These are phyloP conservation scores for Copsychus sechellarum DNA, from an alignment of 2,113 vertebrate genomes.

Conservation along the genomic window DNA sequence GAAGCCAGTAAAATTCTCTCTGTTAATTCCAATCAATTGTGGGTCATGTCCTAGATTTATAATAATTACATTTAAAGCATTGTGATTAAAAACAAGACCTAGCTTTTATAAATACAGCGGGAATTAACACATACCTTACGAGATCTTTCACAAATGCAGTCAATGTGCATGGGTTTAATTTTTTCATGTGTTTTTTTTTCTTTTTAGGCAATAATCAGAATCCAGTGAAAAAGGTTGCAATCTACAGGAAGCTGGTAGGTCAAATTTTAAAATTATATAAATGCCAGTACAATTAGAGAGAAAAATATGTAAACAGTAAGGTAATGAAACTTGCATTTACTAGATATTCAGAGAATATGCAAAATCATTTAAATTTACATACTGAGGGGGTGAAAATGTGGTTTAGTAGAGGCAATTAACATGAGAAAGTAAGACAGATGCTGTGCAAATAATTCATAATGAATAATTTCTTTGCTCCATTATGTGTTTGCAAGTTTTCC, in stretches of 20 bases:
- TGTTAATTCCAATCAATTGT: neutral
- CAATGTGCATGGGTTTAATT: neutral
- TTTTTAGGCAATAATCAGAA: neutral
- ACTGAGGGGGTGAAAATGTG: constrained; percentile 57
- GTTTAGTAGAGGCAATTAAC: constrained; percentile 64
- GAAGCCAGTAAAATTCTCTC: neutral
- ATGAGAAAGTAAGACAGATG: constrained; percentile 67
- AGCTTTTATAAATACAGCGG: neutral
- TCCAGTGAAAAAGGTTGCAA: neutral
- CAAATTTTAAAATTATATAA: constrained; percentile 39
- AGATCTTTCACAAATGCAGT: neutral
- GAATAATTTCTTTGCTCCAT: constrained; percentile 65
- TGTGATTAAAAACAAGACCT: neutral
- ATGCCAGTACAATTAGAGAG: constrained; percentile 24
- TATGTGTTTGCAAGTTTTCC: constrained; percentile 67
- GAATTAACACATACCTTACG: neutral
- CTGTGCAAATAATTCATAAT: constrained; percentile 70
- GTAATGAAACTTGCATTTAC: constrained; percentile 62
- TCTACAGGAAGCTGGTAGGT: constrained; percentile 26
- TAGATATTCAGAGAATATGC: constrained; percentile 61
- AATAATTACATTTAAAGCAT: neutral
- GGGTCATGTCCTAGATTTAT: neutral
- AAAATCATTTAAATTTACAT: constrained; percentile 65
- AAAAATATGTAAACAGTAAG: neutral
- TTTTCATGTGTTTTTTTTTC: neutral